A percentile compares a stretch with the other conserved stretches of the same genome.
Evolutionary conservation across 2,888 invertebrate genomes (phyloP).

Genomic region (Sinohyriopsis cumingii): DNA sequence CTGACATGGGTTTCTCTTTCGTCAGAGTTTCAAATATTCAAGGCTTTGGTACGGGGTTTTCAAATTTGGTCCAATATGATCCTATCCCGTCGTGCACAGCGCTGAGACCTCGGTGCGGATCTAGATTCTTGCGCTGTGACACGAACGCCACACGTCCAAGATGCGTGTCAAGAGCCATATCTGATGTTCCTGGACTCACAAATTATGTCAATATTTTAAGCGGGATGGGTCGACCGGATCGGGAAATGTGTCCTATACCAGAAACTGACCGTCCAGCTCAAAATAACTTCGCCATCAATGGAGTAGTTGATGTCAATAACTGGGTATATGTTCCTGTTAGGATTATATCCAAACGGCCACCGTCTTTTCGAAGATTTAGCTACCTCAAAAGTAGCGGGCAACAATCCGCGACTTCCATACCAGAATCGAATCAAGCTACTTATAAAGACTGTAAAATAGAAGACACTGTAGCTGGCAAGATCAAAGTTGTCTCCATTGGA

Average conservation of each 20-base stretch:
- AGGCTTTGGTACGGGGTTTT: conserved; percentile 19
- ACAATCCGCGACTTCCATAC: not conserved
- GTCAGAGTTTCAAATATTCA: conserved; percentile 2
- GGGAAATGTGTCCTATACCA: no score
- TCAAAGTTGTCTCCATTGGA: conserved; percentile 24
- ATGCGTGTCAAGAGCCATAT: conserved; percentile 22
- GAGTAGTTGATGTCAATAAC: not conserved
- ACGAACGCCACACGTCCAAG: conserved; percentile 6
- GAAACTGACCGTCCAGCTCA: no score
- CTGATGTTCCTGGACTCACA: conserved; percentile 12
- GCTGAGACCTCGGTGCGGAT: conserved; percentile 9
- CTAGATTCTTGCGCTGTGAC: conserved; percentile 28
- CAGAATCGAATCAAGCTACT: conserved; percentile 5
- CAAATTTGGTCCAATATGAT: conserved; percentile 22
- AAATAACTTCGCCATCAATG: conserved; percentile 2
- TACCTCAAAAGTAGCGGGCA: no score
- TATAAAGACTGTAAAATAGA: conserved; percentile 11
- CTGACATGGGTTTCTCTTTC: conserved; percentile 24
- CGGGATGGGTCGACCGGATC: no score
- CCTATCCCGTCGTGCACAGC: conserved; percentile 21
- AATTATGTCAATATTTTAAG: no score
- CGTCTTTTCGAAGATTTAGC: not conserved
- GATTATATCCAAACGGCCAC: conserved; percentile 21
- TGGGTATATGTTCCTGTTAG: conserved; percentile 22
- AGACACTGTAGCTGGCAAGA: conserved; percentile 19